A percentile compares a stretch with the other conserved stretches of the same genome.
phyloP scores from a whole-genome alignment of 2,888 invertebrate genomes.

The Hypomecis atomaria region DNA sequence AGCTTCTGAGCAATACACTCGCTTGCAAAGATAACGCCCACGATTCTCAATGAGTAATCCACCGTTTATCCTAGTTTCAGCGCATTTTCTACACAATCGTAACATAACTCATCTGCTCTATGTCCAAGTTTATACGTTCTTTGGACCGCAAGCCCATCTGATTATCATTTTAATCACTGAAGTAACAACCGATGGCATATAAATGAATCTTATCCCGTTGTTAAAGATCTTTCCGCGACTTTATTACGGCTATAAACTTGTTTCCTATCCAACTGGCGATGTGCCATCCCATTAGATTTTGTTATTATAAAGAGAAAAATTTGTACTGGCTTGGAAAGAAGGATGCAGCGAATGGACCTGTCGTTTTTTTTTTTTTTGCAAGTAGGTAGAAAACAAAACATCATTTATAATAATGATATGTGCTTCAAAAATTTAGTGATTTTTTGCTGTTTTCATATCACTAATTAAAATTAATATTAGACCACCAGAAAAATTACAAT shows the following conservation, averaged over 20 bases:
- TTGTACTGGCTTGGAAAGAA: background rate
- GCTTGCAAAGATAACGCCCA: no score
- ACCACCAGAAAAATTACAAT: no score
- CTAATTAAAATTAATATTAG: no score
- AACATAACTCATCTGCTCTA: background rate
- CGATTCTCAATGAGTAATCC: no score
- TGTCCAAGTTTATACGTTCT: slow-evolving; percentile 3
- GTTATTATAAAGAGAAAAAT: slow-evolving; percentile 16
- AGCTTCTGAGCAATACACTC: no score
- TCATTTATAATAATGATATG: no score
- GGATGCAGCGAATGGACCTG: no score
- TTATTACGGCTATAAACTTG: slow-evolving; percentile 14
- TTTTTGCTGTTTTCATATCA: no score
- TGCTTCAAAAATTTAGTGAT: no score
- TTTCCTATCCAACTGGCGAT: slow-evolving; percentile 20
- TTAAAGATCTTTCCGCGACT: slow-evolving; percentile 20
- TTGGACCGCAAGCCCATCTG: slow-evolving; percentile 6
- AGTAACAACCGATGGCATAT: slow-evolving; percentile 13
- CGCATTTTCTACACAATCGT: background rate
- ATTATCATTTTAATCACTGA: slow-evolving; percentile 22
- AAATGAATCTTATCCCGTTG: slow-evolving; percentile 18
- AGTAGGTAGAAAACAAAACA: no score
- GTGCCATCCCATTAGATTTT: slow-evolving; percentile 22
- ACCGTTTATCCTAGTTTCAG: no score
- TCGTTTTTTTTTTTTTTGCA: no score